phyloP scores from a whole-genome alignment of 2,113 vertebrate species.

The Zosterops japonicus region DNA sequence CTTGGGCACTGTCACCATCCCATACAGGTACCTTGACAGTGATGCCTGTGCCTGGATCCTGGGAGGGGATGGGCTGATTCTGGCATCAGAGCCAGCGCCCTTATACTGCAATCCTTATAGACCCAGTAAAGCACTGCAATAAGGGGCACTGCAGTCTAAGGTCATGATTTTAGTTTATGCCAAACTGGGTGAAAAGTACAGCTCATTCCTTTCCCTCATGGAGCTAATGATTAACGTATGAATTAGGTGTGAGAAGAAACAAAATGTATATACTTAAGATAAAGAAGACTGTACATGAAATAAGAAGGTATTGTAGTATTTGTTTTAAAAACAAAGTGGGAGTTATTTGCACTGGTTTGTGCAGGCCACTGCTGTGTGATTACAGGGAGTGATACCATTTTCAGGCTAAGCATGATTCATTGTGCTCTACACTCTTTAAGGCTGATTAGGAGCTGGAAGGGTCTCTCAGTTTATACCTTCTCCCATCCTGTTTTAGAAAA shows the following conservation, averaged over 20 bases:
- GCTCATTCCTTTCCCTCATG: background rate
- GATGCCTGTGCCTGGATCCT: background rate
- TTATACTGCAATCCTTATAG: background rate
- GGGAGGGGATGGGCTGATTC: background rate
- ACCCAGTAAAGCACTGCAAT: background rate
- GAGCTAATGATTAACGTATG: conserved; percentile 71
- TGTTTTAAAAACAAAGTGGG: conserved; percentile 51
- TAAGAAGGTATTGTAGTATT: conserved; percentile 57
- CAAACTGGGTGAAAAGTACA: conserved; percentile 1
- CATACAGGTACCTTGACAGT: accelerated
- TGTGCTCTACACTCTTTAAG: accelerated
- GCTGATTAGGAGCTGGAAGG: background rate
- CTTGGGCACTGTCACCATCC: accelerated
- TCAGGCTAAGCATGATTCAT: background rate
- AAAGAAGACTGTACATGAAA: conserved; percentile 40
- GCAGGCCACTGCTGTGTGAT: conserved; percentile 15
- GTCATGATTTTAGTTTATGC: background rate
- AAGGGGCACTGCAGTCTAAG: background rate
- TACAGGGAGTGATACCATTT: background rate
- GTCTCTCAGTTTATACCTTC: background rate
- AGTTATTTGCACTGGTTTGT: conserved; percentile 42
- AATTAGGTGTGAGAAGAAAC: conserved; percentile 55
- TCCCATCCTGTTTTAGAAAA: background rate
- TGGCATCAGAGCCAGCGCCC: background rate
- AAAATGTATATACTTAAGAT: conserved; percentile 70